phyloP scores from a whole-genome alignment of 2,888 invertebrate species.

The Epiblema foenella region DNA sequence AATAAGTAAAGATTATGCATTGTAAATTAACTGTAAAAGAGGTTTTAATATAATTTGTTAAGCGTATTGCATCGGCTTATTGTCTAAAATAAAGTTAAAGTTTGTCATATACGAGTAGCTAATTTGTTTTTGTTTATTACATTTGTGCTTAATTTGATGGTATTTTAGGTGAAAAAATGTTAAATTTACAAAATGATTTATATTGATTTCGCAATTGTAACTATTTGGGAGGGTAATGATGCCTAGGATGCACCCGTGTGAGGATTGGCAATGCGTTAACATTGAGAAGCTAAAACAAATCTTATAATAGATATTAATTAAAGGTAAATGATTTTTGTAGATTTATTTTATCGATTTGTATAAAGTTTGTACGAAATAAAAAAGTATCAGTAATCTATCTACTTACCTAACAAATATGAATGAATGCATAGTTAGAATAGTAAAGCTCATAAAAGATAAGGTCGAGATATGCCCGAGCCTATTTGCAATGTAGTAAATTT shows the following conservation, averaged over 20 bases:
- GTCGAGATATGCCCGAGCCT: too few species aligned
- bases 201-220: conserved; percentile 50
- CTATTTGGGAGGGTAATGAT: conserved; percentile 58
- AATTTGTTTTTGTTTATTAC: conserved; percentile 34
- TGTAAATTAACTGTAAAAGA: conserved; percentile 81
- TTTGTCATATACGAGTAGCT: conserved; percentile 56
- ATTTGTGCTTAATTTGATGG: conserved; percentile 33
- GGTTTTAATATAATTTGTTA: conserved; percentile 83
- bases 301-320: conserved; percentile 75
- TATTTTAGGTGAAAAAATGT: conserved; percentile 53
- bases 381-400: too few species aligned
- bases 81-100: conserved; percentile 65
- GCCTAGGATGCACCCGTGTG: conserved; percentile 57
- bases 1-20: conserved; percentile 74
- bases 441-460: too few species aligned
- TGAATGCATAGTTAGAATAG: too few species aligned
- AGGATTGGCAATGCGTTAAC: conserved; percentile 51
- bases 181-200: conserved; percentile 52
- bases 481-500: too few species aligned
- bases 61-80: too few species aligned
- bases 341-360: conserved; percentile 85
- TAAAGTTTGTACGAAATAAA: conserved; percentile 83
- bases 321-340: conserved; percentile 79
- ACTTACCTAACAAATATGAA: too few species aligned
- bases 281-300: conserved; percentile 74